phyloP scores from a whole-genome alignment of 2,113 vertebrate species.

The Pterocles burchelli region DNA sequence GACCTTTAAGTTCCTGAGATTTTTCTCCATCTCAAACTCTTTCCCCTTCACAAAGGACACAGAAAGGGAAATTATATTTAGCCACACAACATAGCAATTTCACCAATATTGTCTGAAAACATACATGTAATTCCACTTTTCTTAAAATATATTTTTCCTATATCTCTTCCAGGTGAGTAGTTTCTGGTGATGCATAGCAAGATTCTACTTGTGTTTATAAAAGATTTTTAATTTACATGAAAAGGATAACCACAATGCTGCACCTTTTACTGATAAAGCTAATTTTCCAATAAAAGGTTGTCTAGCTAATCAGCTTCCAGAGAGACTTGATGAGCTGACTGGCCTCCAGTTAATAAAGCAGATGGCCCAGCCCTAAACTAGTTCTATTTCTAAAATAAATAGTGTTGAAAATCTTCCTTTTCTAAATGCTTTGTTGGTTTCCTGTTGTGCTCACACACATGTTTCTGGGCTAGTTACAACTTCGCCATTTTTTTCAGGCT shows the following conservation, averaged over 20 bases:
- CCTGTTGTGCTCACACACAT: constrained; percentile 72
- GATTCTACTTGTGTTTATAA: constrained; percentile 54
- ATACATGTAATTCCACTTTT: background rate
- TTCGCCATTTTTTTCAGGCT: constrained; percentile 75
- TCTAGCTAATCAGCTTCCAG: constrained; percentile 41
- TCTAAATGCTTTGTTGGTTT: background rate
- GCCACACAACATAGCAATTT: background rate
- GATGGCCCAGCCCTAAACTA: constrained; percentile 62
- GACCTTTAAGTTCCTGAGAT: constrained; percentile 48
- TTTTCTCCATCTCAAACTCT: background rate
- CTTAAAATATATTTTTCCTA: constrained; percentile 8
- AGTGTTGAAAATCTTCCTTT: constrained; percentile 39
- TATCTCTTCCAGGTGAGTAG: constrained; percentile 37
- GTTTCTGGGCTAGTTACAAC: constrained; percentile 78
- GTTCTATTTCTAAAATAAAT: constrained; percentile 78
- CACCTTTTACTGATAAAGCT: constrained; percentile 61
- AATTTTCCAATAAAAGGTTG: constrained; percentile 1
- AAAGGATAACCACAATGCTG: constrained; percentile 20
- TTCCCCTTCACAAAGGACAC: constrained; percentile 2
- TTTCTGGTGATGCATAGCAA: constrained; percentile 61
- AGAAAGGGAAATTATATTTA: constrained; percentile 27
- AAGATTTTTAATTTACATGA: constrained; percentile 33
- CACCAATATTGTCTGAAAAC: constrained; percentile 20
- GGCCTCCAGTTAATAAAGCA: constrained; percentile 43
- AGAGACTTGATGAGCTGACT: constrained; percentile 30